Evolutionary conservation across 1,140 invertebrate species (phyloP), one percentile per base, ranked within the genome.

Genomic region (Acromyrmex echinatior): DNA sequence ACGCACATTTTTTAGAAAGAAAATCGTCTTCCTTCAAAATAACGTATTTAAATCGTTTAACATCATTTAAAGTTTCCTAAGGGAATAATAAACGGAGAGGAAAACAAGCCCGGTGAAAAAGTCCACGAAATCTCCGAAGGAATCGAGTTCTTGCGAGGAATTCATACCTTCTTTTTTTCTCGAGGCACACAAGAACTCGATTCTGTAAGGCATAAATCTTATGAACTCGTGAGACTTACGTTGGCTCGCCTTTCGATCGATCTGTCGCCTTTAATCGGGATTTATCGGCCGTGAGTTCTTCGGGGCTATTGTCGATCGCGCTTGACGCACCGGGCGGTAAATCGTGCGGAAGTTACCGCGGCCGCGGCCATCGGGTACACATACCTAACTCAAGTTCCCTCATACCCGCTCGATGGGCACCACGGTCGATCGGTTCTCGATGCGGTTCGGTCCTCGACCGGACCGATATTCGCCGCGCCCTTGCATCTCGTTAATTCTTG

Each of bases 401-500:
- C 53, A n/a, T 58, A 56, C 39, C 39, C 53, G 56, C 49, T 81
- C 51, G 78, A 39, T 35, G 56, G 56, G 7, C 28, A 63, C 35
- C 80, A 84, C 70, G 70, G 80, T 84, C 70, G 80, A 84, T 84
- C 70, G 71, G 80, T 76, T 84, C 78, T 56, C 80, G 70, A 84
- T 84, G 80, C 70, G 70, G 80, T 84, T 84, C 56, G 80, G 25
- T 60, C 68, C 68, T 82, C 80, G 70, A 56, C 70, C 70, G 39
- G 70, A 14, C 45, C 39, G 70, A 74, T 82, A 74, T 82, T 70
- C 80, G 39, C 68, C 80, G 70, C 18, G 80, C 56, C 56, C 80
- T 63, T 84, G 80, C 80, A 84, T 84, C 80, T 84, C 80, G 80
- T 84, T 84, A 84, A 84, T 84, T 84, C 80, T 84, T 76, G 70